Conservation (phyloP, 2,888 invertebrate genomes). For the Clitarchus hookeri region DNA sequence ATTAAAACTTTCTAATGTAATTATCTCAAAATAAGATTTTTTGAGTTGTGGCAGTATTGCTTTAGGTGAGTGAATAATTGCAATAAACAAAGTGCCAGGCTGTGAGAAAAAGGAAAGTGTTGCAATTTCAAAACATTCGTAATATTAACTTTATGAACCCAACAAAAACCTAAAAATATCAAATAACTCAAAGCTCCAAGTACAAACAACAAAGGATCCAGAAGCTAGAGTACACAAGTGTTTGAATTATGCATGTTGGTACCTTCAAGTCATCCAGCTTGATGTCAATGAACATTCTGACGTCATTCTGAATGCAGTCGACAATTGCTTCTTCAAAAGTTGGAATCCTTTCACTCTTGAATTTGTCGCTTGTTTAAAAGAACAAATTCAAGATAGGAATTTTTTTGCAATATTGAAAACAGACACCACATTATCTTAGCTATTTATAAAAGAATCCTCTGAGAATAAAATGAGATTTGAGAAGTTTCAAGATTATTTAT, state of each 20-base stretch:
- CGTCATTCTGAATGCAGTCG: slow-evolving; percentile 66
- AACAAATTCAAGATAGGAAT: slow-evolving; percentile 25
- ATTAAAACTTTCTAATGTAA: too few species aligned
- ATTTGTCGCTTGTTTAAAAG: slow-evolving; percentile 57
- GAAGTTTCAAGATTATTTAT: too few species aligned
- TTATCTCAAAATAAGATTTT: too few species aligned
- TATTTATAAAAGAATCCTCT: not conserved
- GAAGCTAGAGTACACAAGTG: not conserved
- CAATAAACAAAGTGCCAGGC: too few species aligned
- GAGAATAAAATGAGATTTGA: too few species aligned
- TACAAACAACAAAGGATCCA: not conserved
- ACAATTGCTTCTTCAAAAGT: slow-evolving; percentile 72
- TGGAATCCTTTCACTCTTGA: slow-evolving; percentile 64
- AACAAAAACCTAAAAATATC: too few species aligned
- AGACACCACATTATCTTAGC: not conserved
- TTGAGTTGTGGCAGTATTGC: too few species aligned
- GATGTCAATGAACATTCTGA: slow-evolving; percentile 78
- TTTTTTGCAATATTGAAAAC: not conserved
- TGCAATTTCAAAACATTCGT: too few species aligned
- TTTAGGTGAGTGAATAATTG: too few species aligned
- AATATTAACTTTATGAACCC: too few species aligned
- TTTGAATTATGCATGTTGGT: slow-evolving; percentile 17
- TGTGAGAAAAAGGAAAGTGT: too few species aligned
- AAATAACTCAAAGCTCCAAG: not conserved
- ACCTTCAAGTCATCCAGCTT: slow-evolving; percentile 70